These are phyloP conservation scores for Lithophane socia DNA, from an alignment of 2,888 invertebrate species.

Conservation along the genomic window DNA sequence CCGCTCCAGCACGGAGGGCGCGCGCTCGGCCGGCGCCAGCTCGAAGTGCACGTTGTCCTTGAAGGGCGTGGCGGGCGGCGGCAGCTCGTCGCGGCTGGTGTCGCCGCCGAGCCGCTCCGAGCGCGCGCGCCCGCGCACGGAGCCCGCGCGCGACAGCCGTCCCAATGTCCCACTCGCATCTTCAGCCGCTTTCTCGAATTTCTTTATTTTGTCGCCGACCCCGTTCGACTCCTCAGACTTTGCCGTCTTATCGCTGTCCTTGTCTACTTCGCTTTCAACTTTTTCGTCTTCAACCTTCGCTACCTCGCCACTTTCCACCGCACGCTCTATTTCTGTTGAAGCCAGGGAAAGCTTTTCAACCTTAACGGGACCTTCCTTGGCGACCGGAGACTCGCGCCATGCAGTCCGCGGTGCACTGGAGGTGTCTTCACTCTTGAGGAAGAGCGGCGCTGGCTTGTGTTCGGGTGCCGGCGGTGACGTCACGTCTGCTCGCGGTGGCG, in stretches of 20 bases:
- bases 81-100: slow-evolving; percentile 74
- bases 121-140: slow-evolving; percentile 74
- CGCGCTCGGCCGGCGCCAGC: slow-evolving; percentile 52
- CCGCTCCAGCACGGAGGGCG: slow-evolving; percentile 69
- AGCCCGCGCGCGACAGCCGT: slow-evolving; percentile 81
- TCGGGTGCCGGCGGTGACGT: slow-evolving; percentile 50
- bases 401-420: slow-evolving; percentile 50
- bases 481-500: slow-evolving; percentile 57
- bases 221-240: slow-evolving; percentile 82
- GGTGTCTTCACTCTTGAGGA: slow-evolving; percentile 65
- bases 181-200: slow-evolving; percentile 87
- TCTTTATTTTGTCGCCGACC: slow-evolving; percentile 88
- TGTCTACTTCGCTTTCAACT: slow-evolving; percentile 27
- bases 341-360: slow-evolving; percentile 59
- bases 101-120: slow-evolving; percentile 73
- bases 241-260: slow-evolving; percentile 25
- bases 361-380: slow-evolving; percentile 69
- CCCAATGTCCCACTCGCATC: slow-evolving; percentile 79
- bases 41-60: slow-evolving; percentile 82
- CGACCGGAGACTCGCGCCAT: slow-evolving; percentile 71
- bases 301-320: slow-evolving; percentile 31
- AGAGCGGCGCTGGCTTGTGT: slow-evolving; percentile 32
- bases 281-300: slow-evolving; percentile 43
- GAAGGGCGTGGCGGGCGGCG: slow-evolving; percentile 82
- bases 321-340: slow-evolving; percentile 43